Base-by-base conservation (phyloP, 2,113 vertebrate genomes). In the Chionodraco myersi region DNA sequence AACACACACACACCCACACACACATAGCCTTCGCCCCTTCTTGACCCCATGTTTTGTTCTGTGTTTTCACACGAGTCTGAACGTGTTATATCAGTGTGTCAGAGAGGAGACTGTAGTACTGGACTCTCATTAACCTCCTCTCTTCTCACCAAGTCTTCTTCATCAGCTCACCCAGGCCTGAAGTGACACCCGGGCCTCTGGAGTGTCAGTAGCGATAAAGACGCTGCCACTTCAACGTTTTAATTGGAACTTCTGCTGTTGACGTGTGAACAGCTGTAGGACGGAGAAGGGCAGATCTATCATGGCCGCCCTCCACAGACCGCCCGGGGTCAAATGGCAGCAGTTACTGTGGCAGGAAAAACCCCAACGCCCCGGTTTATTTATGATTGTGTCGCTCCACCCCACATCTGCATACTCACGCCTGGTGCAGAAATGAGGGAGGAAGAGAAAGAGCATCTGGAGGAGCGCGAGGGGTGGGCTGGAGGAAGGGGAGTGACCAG, bases 231-330 rank as follows among this genome's bases (percentile, higher is more conserved):
- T 92, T 93, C 87, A 91, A 85, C 91, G 85, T 92, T 94, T 93
- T 93, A 92, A 94, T 95, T 95, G 92, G 89, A 92, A 90, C 91
- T 92, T 91, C 90, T 92, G 90, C 90, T 91, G 91, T 89, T 92
- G 92, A 93, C 94, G 92, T 93, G 91, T 92, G 92, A 93, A 92
- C 94, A 94, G 94, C 93, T 94, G 92, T 91, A 93, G 91, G 90
- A 95, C 87, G 71, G 89, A 89, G 92, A 92, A 94, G 92, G 92
- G 91, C 93, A 92, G 84, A 91, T 94, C 92, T 92, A 90, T 94
- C 94, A 94, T 92, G 80, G 66, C 79, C 88, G 77, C 86, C 86
- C 87, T 84, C 91, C 64, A 66, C 78, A 88, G 84, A 94, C 87
- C 65, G 64, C 89, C 84, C 3, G 70, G 82, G 93, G 92, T 94